Evolutionary conservation across 2,797 vertebrate genomes (phyloP), one percentile per base, ranked within the genome.

Genomic region (Sebastes elongatus): DNA sequence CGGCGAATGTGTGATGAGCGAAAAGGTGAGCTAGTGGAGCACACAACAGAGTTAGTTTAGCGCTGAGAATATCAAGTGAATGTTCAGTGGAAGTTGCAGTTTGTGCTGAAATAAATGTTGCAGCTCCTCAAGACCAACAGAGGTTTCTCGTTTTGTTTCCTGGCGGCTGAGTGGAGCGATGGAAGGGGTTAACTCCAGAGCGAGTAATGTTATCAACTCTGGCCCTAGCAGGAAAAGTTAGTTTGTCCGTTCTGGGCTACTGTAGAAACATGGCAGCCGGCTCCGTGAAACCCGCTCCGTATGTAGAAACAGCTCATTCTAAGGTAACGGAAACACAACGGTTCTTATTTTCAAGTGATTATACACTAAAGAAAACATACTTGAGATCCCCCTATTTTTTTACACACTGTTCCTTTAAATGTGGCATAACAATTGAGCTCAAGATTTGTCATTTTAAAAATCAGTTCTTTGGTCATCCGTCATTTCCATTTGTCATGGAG

Each of bases 361-460:
- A 52, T 52, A 52, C 46, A n/a, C 46, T 52, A 52, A 52, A 52
- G 46, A 4, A 52, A 52, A 52, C 18, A 52, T 52, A n/a, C 46
- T 49, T 49, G 16, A 20, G 16, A 49, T 49, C 18, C 42, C 18
- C 6, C 18, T 20, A 52, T 4, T 52, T 49, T 8, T 2, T 52
- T 22, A 53, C n/a, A 53, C n/a, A 22, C 9, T 22, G 52, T 2
- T 53, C n/a, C 20, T 53, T 53, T 35, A 8, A 63, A 11, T 56
- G 23, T 53, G n/a, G n/a, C 10, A 46, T 30, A 55, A 64, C 75
- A 78, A 73, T 20, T 72, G 25, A 80, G 42, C 53, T 62, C 13
- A 74, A 68, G 7, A 63, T 81, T 59, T 53, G 49, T 74, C 52
- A 72, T 61, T 71, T 76, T 8, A 53, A 74, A 57, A 82, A 59